Evolutionary conservation across 2,113 vertebrate species (phyloP), one percentile per base, ranked within the genome.

Genomic region (Cynopterus brachyotis): DNA sequence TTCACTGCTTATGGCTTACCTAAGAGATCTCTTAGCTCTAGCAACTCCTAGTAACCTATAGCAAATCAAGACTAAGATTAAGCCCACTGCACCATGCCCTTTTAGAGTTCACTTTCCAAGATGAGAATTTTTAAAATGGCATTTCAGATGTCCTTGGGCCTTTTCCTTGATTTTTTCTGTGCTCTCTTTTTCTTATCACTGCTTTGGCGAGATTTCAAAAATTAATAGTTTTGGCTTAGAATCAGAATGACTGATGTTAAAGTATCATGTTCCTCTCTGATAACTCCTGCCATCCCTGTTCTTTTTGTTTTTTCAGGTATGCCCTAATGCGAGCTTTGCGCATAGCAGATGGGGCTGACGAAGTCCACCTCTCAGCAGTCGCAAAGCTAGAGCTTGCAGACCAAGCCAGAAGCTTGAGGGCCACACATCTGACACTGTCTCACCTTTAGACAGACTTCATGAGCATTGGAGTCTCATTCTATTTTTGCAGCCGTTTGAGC

Each of bases 291-390:
- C 55, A 22, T 19, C 22, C 28, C 64, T 17, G 24, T 6, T 19
- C 42, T 6, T 9, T 78, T 35, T 42, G 24, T 17, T 66, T 37
- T 0, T 37, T 0, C 97, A 99, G 99, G 99, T 99, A 99, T n/a
- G 97, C 98, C 0, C 78, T 98, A 0, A 96, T 95, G 0, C 98
- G 99, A 53, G 98, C 99, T 20, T 87, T 99, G 55, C 99, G 99
- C 35, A 92, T 99, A 16, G 99, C 99, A 1, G 99, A 99, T 0
- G 99, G 99, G 6, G 99, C 99, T 0, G 99, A 99, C 3, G 99
- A 99, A 98, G 99, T 99, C 75, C 99, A 99, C 88, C 99, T 99
- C 82, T 99, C 99, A 2, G 96, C 99, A 4, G 98, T 99, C 1
- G 99, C 99, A 32, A 96, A 69, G 53, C 97, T 99, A 96, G 99